Conservation (phyloP, 2,888 invertebrate species). For the Nasonovia ribisnigri region DNA sequence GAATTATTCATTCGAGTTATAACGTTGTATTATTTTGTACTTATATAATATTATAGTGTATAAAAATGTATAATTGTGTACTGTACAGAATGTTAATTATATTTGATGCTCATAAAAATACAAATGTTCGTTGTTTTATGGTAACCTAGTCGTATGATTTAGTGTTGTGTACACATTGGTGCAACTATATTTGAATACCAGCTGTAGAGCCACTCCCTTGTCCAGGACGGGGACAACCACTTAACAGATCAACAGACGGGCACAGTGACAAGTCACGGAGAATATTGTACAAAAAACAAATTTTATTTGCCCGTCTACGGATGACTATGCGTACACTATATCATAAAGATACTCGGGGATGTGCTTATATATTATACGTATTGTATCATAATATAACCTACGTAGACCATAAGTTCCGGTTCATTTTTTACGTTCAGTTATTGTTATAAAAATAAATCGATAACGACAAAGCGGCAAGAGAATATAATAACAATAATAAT, state of each 20-base stretch:
- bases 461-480: neutral
- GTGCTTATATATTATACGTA: neutral
- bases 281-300: neutral
- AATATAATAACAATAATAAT: neutral
- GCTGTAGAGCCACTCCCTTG: neutral
- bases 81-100: constrained; percentile 60
- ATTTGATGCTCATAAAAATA: constrained; percentile 59
- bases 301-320: neutral
- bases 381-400: neutral
- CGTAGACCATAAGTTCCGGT: neutral
- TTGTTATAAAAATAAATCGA: neutral
- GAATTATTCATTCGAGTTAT: neutral
- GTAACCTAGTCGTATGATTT: neutral
- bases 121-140: neutral
- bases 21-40: constrained; percentile 53
- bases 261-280: neutral
- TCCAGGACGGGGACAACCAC: neutral
- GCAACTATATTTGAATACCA: neutral
- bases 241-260: neutral
- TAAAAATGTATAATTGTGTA: constrained; percentile 57
- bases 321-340: neutral
- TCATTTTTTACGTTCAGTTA: neutral
- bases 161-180: neutral
- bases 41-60: constrained; percentile 47
- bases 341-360: neutral